Evolutionary conservation across 2,797 vertebrate species (phyloP).

Genomic region (Xyrichtys novacula): DNA sequence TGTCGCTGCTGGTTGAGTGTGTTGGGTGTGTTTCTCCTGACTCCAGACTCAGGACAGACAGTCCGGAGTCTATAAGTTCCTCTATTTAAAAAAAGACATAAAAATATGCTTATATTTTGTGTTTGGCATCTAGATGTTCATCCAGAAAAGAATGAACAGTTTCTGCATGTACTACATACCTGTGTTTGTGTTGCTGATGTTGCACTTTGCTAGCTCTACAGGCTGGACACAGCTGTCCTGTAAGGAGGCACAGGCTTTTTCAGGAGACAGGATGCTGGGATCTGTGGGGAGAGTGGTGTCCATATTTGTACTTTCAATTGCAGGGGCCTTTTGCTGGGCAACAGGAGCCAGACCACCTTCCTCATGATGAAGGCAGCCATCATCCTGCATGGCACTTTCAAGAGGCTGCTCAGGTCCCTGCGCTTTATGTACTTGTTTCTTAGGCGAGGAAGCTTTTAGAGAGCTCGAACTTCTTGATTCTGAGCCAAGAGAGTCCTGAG

Average conservation of each 20-base stretch:
- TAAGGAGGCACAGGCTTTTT: constrained; percentile 51
- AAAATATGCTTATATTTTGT: no score
- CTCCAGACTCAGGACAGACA: constrained; percentile 82
- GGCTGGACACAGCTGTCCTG: constrained; percentile 55
- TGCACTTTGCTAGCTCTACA: constrained; percentile 76
- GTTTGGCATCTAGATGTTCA: background rate
- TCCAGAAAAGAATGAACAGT: background rate
- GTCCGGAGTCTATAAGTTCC: constrained; percentile 80
- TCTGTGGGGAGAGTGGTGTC: constrained; percentile 26
- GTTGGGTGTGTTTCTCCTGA: constrained; percentile 76
- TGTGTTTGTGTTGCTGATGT: constrained; percentile 75
- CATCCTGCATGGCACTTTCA: constrained; percentile 39
- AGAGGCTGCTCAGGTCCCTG: constrained; percentile 36
- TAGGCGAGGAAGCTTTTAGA: constrained; percentile 57
- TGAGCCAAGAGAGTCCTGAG: constrained; percentile 44
- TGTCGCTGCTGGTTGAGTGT: constrained; percentile 82
- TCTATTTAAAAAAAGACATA: constrained; percentile 75
- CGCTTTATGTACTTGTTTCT: constrained; percentile 28
- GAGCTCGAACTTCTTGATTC: constrained; percentile 56
- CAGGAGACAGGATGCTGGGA: constrained; percentile 41
- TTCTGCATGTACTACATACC: constrained; percentile 59
- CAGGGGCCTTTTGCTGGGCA: constrained; percentile 47
- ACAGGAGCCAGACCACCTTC: constrained; percentile 31
- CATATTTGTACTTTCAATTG: constrained; percentile 61
- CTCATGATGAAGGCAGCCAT: constrained; percentile 52